Evolutionary conservation across 1,140 invertebrate genomes (phyloP).

Genomic region (Diorhabda carinulata): DNA sequence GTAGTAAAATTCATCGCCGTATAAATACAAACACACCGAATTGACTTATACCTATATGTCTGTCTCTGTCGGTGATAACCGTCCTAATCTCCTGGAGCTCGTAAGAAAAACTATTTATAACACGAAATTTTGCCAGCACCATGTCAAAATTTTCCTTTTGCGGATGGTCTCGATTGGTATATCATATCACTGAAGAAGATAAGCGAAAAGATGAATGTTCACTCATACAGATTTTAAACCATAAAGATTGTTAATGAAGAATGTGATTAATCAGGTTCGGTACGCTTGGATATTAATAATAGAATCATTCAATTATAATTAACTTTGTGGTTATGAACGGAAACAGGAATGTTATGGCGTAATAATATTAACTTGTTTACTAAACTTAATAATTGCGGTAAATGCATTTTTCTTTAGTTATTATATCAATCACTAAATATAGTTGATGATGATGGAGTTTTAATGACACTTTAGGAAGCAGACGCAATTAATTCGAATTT

Average conservation of each 20-base stretch:
- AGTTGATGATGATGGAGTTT: too few species aligned
- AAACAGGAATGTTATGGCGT: background rate
- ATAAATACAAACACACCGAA: background rate
- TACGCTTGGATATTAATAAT: background rate
- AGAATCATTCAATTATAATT: background rate
- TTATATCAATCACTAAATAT: background rate
- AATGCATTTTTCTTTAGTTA: background rate
- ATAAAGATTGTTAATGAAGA: background rate
- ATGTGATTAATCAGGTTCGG: background rate
- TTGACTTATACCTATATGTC: background rate
- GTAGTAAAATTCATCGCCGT: too few species aligned
- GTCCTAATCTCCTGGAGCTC: background rate
- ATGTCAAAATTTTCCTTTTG: background rate
- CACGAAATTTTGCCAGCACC: background rate
- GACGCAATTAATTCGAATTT: too few species aligned
- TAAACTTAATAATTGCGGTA: background rate
- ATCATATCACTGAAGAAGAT: background rate
- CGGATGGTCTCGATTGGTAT: too few species aligned
- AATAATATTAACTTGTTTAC: slow-evolving; percentile 1
- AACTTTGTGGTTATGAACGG: background rate
- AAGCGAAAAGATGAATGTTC: background rate
- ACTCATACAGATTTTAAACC: background rate
- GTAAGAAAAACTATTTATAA: background rate
- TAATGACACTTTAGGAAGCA: too few species aligned
- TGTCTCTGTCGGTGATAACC: background rate